These are phyloP conservation scores for Lepidurus arcticus DNA, from an alignment of 1,140 invertebrate species.

Conservation along the genomic window DNA sequence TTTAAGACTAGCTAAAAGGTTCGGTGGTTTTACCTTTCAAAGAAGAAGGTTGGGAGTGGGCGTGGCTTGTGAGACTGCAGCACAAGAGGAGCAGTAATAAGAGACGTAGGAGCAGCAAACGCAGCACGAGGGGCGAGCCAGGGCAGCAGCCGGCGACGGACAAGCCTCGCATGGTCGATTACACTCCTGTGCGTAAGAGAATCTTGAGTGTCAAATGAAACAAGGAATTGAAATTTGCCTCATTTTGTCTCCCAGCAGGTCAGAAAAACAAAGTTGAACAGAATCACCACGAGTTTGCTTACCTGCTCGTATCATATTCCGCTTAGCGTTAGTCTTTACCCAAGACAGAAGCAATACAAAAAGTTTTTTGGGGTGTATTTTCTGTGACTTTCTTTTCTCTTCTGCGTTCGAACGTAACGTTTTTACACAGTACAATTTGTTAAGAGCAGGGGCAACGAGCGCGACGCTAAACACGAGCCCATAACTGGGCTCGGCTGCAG, in stretches of 20 bases:
- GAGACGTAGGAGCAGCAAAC: constrained; percentile 30
- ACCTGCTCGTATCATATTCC: constrained; percentile 18
- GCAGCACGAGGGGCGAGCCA: constrained; percentile 31
- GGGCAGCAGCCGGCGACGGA: constrained; percentile 33
- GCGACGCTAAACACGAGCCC: constrained; percentile 6
- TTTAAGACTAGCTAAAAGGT: background rate
- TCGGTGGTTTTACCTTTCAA: background rate
- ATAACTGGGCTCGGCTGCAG: background rate
- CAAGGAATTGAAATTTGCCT: background rate
- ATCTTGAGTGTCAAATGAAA: background rate
- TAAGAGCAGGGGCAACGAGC: background rate
- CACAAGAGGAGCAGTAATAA: background rate
- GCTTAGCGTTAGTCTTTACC: constrained; percentile 1
- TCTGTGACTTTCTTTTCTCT: background rate
- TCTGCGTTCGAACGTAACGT: background rate
- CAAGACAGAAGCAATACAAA: background rate
- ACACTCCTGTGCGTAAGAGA: constrained; percentile 25
- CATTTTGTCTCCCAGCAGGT: background rate
- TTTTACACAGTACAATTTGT: constrained; percentile 5
- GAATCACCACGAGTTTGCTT: background rate
- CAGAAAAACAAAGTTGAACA: background rate
- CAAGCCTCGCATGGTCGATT: constrained; percentile 35
- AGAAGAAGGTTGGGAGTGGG: constrained; percentile 4
- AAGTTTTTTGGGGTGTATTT: background rate
- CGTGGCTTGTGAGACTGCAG: background rate